Base-by-base conservation (phyloP, 2,888 invertebrate species). In the Syritta pipiens region DNA sequence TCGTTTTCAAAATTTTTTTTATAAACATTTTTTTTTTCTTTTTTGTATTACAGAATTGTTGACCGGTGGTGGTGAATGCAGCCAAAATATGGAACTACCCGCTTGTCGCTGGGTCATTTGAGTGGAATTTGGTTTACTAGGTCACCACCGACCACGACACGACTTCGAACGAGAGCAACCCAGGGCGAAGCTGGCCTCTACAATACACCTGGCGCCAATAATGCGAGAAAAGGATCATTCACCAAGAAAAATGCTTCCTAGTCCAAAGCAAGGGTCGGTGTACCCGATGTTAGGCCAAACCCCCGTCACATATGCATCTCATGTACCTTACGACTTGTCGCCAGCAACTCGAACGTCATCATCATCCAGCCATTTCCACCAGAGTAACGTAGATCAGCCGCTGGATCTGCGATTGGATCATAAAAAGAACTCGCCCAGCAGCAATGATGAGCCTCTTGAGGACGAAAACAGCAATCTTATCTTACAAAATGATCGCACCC, bases 201-300 rank as follows among this genome's bases (percentile, higher is more conserved):
- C 37, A 51, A 12, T 44, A 35, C 28, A 51, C 42, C 44, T 74
- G 67, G 37, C 57, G 79, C 81, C 83, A 91, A 94, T 91, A 89
- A 94, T 94, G 94, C 93, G 96, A 91, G 96, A 96, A 91, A 96
- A 96, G 91, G 95, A 96, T 91, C 94, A 95, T 89, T 95, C 95
- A 88, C 96, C 96, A 89, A 92, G 95, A 90, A 96, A 96, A 91
- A 95, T 95, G 93, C 91, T 93, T 88, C 91, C 86, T 90, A 93
- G 93, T 85, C 94, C 94, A 68, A 94, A 94, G 88, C 94, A 93
- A 88, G 94, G 93, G 81, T 92, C 93, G 83, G 93, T 93, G 81
- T 94, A 93, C 88, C 94, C 94, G 51, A 88, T 93, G 83, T 90
- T 92, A 82, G 90, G 93, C 83, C 86, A 86, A 84, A 85, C 91